Base-by-base conservation (phyloP, 2,888 invertebrate genomes). In the Scaptomyza flava region DNA sequence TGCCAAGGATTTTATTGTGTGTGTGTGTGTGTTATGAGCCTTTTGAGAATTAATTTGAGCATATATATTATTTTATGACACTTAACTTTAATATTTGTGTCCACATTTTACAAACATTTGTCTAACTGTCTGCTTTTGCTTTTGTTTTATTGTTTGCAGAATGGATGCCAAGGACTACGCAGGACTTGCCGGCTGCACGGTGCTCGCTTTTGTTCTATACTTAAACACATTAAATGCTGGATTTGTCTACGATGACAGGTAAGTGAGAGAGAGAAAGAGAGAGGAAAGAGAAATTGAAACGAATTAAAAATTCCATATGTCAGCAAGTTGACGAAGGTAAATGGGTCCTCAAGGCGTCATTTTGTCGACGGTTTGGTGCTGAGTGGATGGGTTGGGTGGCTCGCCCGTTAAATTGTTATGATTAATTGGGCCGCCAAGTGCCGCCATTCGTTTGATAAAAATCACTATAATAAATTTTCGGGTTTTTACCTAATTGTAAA, bases 211-310 rank as follows among this genome's bases (percentile, higher is more conserved):
- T 91, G 94, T 96, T 81, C 95, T 98, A 73, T 98, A 98, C 93
- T 95, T 96, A 93, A 97, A 97, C 93, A 97, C 98, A 65, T 93
- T 98, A 89, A 95, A 96, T 89, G 97, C 97, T 72, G 97, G 97
- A 89, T 98, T 98, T 93, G 98, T 98, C 91, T 98, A 98, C 93
- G 98, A 98, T 94, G 98, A 98, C 94, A 96, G 97, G 98, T 98
- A 94, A 38, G 38, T 3, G 17, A 17, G 17, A 17, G 17, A 9
- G 38, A 8, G 3, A 8, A 17, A 4, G 41, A 9, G 8, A 14
- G 3, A 38, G 36, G n/a, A 36, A n/a, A 95, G 94, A 61, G 56
- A 82, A 83, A 77, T 80, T 72, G 72, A 50, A 64, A 52, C 71
- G 88, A 77, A 84, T 84, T 88, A 88, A 88, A 88, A 84, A 88